These are phyloP conservation scores for Drosophila mayaguana DNA, from an alignment of 2,888 invertebrate species.

Conservation along the genomic window DNA sequence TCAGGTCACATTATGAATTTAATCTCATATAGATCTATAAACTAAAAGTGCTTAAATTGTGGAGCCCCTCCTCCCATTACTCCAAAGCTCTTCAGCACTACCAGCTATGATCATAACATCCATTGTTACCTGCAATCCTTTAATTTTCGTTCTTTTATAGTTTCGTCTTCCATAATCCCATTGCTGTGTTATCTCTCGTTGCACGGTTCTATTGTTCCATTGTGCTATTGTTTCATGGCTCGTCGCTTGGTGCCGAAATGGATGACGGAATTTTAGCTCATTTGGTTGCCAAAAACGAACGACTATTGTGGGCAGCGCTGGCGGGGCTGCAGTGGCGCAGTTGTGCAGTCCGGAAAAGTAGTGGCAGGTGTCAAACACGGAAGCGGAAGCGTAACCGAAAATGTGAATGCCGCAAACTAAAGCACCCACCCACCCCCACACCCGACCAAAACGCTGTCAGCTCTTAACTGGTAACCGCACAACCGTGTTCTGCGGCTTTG, in stretches of 20 bases:
- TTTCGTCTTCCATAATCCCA: constrained; percentile 5
- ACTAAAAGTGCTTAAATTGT: background rate
- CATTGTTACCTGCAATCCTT: background rate
- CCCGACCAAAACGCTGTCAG: background rate
- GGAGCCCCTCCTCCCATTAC: background rate
- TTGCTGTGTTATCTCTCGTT: constrained; percentile 1
- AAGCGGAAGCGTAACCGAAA: constrained; percentile 52
- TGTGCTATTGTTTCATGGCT: constrained; percentile 4
- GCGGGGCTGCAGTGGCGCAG: background rate
- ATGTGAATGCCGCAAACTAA: constrained; percentile 43
- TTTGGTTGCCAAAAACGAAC: constrained; percentile 23
- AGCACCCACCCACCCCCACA: constrained; percentile 10
- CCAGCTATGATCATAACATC: background rate
- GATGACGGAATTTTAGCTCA: constrained; percentile 21
- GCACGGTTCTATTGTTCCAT: background rate
- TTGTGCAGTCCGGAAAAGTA: background rate
- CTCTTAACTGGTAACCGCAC: constrained; percentile 14
- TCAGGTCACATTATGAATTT: background rate
- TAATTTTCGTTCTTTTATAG: background rate
- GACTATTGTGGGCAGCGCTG: constrained; percentile 6
- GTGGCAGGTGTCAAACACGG: constrained; percentile 57
- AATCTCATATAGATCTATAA: background rate
- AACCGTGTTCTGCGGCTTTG: constrained; percentile 48
- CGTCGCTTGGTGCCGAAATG: constrained; percentile 2
- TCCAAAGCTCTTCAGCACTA: background rate